These are phyloP conservation scores for Ylistrum balloti DNA, from an alignment of 1,140 invertebrate genomes.

Conservation along the genomic window DNA sequence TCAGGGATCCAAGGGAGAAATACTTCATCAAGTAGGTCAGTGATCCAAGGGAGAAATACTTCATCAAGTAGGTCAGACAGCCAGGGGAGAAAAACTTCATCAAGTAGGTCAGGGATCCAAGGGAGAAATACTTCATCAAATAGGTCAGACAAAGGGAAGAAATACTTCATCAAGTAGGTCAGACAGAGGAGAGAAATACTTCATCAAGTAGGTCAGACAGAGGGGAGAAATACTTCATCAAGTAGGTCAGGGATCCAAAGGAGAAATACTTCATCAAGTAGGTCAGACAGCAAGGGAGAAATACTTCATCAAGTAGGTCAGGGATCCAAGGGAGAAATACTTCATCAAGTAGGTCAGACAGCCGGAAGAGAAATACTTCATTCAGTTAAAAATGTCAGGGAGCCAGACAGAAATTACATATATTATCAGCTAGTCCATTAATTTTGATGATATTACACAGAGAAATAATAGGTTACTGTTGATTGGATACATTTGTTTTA, in stretches of 20 bases:
- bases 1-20: not conserved
- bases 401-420: no score
- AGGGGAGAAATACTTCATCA: not conserved
- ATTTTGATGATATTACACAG: no score
- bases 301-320: not conserved
- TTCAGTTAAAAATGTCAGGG: no score
- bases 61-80: constrained; percentile 15
- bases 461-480: no score
- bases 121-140: not conserved
- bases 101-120: constrained; percentile 68
- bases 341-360: not conserved
- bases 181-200: not conserved
- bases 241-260: not conserved
- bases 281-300: not conserved
- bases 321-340: not conserved
- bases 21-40: not conserved
- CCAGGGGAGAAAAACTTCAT: constrained; percentile 83
- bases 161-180: constrained; percentile 81
- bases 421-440: no score
- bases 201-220: no score
- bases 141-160: constrained; percentile 81
- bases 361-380: not conserved
- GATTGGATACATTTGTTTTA: constrained; percentile 44
- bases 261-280: not conserved
- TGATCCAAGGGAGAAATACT: not conserved